Evolutionary conservation across 2,888 invertebrate species (phyloP).

Genomic region (Himalopsyche kuldschensis): DNA sequence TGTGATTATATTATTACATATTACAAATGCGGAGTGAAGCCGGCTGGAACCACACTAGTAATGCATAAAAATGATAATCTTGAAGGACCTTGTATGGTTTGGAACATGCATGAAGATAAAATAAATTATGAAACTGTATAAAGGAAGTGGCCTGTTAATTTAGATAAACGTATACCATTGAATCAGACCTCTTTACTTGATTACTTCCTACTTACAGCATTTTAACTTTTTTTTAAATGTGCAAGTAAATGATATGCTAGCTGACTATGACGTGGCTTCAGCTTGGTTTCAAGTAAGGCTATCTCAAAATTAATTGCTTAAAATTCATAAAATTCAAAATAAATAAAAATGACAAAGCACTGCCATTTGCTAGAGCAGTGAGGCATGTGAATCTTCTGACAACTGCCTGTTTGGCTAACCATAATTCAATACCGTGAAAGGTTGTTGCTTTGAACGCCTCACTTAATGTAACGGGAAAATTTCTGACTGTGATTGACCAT

Average conservation of each 20-base stretch:
- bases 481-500: background rate
- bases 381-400: background rate
- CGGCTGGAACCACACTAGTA: too few relatives aligned
- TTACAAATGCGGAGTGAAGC: too few relatives aligned
- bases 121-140: background rate
- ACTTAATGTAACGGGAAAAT: background rate
- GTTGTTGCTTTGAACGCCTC: background rate
- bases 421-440: background rate
- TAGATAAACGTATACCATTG: background rate
- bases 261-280: too few relatives aligned
- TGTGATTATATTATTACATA: too few relatives aligned
- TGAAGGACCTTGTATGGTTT: background rate
- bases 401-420: background rate
- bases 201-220: background rate
- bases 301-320: too few relatives aligned
- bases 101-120: background rate
- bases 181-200: background rate
- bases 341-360: too few relatives aligned
- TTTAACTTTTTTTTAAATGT: background rate
- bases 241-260: background rate
- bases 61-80: background rate
- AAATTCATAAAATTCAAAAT: too few relatives aligned
- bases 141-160: background rate
- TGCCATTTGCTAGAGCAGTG: background rate
- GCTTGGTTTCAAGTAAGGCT: too few relatives aligned